phyloP scores from a whole-genome alignment of 2,113 vertebrate species.

The Chrysemys picta region DNA sequence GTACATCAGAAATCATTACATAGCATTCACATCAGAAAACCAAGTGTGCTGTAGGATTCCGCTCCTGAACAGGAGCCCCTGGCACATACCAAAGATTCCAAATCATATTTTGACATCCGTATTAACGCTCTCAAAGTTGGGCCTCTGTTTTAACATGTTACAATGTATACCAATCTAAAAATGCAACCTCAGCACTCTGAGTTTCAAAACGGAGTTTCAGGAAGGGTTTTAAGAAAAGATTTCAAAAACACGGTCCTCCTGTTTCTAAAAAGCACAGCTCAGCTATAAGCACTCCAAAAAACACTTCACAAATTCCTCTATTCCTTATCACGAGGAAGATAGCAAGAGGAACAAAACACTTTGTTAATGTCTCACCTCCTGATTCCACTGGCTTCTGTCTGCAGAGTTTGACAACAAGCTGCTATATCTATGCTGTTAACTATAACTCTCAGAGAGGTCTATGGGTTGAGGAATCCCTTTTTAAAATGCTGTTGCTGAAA shows the following conservation, averaged over 20 bases:
- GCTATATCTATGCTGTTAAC: background rate
- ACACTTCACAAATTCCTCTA: background rate
- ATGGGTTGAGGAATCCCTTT: background rate
- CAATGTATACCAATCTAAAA: slow-evolving; percentile 54
- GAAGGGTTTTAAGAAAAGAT: background rate
- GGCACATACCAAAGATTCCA: slow-evolving; percentile 81
- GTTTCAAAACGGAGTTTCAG: background rate
- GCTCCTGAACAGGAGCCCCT: slow-evolving; percentile 59
- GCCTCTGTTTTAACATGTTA: slow-evolving; percentile 72
- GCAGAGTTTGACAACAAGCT: background rate
- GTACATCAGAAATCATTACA: background rate
- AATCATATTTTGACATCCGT: slow-evolving; percentile 49
- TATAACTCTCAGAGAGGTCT: background rate
- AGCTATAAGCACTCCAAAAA: background rate
- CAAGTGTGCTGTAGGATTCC: background rate
- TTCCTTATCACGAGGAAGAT: background rate
- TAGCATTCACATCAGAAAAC: background rate
- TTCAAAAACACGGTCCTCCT: rapidly evolving
- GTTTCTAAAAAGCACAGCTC: background rate
- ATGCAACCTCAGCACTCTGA: slow-evolving; percentile 25
- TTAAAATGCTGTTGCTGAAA: slow-evolving; percentile 14
- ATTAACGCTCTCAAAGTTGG: slow-evolving; percentile 36
- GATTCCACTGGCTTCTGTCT: background rate
- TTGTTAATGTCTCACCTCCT: background rate
- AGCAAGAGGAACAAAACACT: background rate